phyloP scores from a whole-genome alignment of 1,140 invertebrate genomes.

The Hermetia illucens region DNA sequence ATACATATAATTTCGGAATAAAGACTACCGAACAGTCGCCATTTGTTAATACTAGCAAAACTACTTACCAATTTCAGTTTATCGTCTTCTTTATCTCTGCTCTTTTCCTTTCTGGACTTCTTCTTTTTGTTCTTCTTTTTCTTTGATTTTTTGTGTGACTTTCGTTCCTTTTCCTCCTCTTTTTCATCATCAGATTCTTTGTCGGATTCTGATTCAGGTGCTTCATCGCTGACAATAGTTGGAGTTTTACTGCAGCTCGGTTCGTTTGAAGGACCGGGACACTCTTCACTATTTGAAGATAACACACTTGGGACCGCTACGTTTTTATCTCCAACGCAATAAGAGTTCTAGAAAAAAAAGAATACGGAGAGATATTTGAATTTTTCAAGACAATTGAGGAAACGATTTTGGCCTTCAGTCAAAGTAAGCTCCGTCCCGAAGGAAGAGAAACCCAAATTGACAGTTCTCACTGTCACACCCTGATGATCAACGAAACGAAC shows the following conservation, averaged over 20 bases:
- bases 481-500: too few relatives aligned
- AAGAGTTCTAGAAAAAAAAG: conserved; percentile 54
- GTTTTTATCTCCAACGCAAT: conserved; percentile 60
- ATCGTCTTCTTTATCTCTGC: conserved; percentile 37
- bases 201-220: conserved; percentile 25
- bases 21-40: too few relatives aligned
- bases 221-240: conserved; percentile 4
- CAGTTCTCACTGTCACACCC: too few relatives aligned
- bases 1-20: too few relatives aligned
- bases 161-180: conserved; percentile 37
- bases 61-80: too few relatives aligned
- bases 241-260: not conserved
- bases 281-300: not conserved
- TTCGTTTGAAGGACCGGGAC: not conserved
- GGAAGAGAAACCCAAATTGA: too few relatives aligned
- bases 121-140: conserved; percentile 43
- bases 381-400: too few relatives aligned
- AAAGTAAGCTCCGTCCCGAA: too few relatives aligned
- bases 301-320: not conserved
- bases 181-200: conserved; percentile 36
- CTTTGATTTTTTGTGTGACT: conserved; percentile 53
- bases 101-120: conserved; percentile 33
- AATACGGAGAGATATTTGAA: not conserved
- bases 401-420: too few relatives aligned
- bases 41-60: too few relatives aligned